Percentiles rank a stretch among this genome's conserved stretches.
phyloP scores from a whole-genome alignment of 1,140 invertebrate genomes.

The Zaprionus capensis region DNA sequence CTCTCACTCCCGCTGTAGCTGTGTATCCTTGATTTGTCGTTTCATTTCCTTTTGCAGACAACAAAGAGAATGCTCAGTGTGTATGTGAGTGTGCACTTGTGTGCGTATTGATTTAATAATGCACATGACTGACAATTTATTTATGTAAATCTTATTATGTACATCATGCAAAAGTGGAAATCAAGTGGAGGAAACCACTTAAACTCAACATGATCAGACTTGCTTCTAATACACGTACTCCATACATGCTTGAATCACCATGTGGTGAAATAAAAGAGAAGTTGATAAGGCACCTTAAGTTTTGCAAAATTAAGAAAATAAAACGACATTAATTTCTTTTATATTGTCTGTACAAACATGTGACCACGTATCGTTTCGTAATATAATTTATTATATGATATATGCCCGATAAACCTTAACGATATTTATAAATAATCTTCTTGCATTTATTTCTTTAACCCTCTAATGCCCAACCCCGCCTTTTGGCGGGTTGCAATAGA shows the following conservation, averaged over 20 bases:
- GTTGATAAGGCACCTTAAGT: background rate
- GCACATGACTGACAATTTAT: constrained; percentile 34
- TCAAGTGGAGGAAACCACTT: background rate
- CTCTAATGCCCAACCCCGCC: too few relatives aligned
- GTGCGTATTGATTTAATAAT: constrained; percentile 32
- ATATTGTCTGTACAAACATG: too few relatives aligned
- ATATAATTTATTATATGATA: background rate
- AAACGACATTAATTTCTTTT: too few relatives aligned
- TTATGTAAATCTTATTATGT: constrained; percentile 10
- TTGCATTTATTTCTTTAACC: background rate
- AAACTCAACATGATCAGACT: background rate
- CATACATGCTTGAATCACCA: background rate
- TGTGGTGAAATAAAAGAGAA: background rate
- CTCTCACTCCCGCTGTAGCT: constrained; percentile 17
- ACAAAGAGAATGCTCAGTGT: constrained; percentile 54
- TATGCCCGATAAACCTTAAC: background rate
- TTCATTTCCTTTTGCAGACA: constrained; percentile 68
- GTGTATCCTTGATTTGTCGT: constrained; percentile 66
- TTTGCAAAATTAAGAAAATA: background rate
- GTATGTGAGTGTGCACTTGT: constrained; percentile 4
- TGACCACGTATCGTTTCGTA: too few relatives aligned
- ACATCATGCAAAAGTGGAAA: background rate
- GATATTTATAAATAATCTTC: background rate
- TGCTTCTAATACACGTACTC: background rate
- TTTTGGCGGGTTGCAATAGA: too few relatives aligned